These are phyloP conservation scores for Hydropsyche tenuis DNA, from an alignment of 1,140 invertebrate genomes.

Conservation along the genomic window DNA sequence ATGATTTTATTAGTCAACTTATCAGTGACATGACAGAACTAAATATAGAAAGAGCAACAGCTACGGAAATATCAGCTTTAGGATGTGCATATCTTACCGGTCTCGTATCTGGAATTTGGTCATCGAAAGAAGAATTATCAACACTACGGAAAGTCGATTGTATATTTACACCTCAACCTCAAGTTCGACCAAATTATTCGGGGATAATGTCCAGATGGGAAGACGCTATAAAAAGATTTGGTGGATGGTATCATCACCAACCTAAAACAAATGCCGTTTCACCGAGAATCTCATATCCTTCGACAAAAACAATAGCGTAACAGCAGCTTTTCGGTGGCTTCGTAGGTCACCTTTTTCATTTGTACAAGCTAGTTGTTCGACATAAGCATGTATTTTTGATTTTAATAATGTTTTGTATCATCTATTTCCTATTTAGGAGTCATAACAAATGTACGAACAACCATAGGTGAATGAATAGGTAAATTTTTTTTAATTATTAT, in stretches of 20 bases:
- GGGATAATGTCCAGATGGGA: conserved; percentile 67
- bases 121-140: conserved; percentile 69
- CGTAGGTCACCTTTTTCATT: conserved; percentile 28
- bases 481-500: neutral
- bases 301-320: conserved; percentile 38
- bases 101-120: conserved; percentile 77
- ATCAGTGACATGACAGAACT: conserved; percentile 81
- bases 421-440: neutral
- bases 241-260: conserved; percentile 68
- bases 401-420: neutral
- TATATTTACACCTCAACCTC: conserved; percentile 68
- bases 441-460: neutral
- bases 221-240: conserved; percentile 71
- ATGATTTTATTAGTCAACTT: conserved; percentile 89
- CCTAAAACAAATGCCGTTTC: conserved; percentile 37
- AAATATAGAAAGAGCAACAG: conserved; percentile 72
- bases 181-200: conserved; percentile 58
- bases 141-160: conserved; percentile 66
- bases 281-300: conserved; percentile 34
- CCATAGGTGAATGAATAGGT: neutral
- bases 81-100: conserved; percentile 85
- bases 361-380: conserved; percentile 22
- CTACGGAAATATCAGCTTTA: conserved; percentile 76
- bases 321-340: conserved; percentile 32
- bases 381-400: conserved; percentile 4